Percentiles rank a stretch among this genome's conserved stretches.
Evolutionary conservation across 2,888 invertebrate genomes (phyloP).

Genomic region (Ceramica pisi): DNA sequence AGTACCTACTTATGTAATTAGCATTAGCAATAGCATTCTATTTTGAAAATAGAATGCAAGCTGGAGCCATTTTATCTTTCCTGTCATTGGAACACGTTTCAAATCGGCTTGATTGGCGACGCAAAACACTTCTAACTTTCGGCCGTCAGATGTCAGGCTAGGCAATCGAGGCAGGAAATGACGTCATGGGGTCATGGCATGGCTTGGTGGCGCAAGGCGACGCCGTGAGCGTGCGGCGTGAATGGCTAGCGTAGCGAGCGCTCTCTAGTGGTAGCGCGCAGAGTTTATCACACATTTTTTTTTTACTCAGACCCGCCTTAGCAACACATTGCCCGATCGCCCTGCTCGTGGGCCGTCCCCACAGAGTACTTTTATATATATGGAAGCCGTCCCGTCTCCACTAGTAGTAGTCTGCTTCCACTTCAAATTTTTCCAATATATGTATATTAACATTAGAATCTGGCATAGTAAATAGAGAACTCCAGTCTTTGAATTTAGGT

Average conservation of each 20-base stretch:
- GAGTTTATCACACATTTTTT: conserved; percentile 15
- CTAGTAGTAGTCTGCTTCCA: background rate
- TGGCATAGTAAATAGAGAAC: background rate
- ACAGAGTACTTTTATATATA: no score
- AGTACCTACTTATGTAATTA: no score
- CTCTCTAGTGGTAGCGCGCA: conserved; percentile 29
- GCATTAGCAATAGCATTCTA: no score
- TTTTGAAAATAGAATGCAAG: background rate
- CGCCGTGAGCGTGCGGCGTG: conserved; percentile 5
- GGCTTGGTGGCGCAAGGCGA: conserved; percentile 28
- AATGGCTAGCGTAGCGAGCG: conserved; percentile 12
- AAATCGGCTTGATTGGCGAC: conserved; percentile 4
- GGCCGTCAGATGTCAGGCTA: conserved; percentile 43
- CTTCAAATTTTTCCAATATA: background rate
- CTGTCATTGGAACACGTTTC: background rate
- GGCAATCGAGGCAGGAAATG: conserved; percentile 24
- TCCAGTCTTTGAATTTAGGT: conserved; percentile 1
- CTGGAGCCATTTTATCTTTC: background rate
- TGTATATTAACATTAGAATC: background rate
- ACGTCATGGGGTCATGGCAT: conserved; percentile 45
- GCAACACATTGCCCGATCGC: background rate
- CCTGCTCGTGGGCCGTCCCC: background rate
- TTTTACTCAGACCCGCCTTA: conserved; percentile 12
- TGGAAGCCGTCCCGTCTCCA: background rate
- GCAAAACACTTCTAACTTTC: conserved; percentile 4